Evolutionary conservation across 2,797 vertebrate species (phyloP).

Genomic region (Danio tinwini): DNA sequence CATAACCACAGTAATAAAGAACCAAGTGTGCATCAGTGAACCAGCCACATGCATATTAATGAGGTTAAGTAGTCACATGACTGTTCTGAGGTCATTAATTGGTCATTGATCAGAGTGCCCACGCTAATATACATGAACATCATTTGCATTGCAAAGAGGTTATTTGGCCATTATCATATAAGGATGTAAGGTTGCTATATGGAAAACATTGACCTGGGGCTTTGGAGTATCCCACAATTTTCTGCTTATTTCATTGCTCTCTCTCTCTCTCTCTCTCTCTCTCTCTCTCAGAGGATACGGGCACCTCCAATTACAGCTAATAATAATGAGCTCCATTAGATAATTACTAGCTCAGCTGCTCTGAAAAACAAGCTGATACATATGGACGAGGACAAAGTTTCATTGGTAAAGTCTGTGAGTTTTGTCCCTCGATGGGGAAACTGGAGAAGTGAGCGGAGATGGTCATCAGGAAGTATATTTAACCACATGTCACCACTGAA

Average conservation of each 20-base stretch:
- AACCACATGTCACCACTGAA: constrained; percentile 34
- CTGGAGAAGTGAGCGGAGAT: constrained; percentile 18
- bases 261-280: constrained; percentile 28
- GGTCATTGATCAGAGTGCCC: constrained; percentile 52
- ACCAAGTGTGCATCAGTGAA: constrained; percentile 52
- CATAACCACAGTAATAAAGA: constrained; percentile 47
- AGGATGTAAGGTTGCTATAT: constrained; percentile 34
- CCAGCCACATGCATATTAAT: constrained; percentile 59
- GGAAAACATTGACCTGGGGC: constrained; percentile 40
- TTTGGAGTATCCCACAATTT: constrained; percentile 21
- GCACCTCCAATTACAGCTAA: constrained; percentile 75
- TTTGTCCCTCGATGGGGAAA: constrained; percentile 36
- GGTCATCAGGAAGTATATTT: constrained; percentile 37
- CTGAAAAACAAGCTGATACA: constrained; percentile 75
- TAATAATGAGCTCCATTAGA: constrained; percentile 81
- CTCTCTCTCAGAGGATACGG: constrained; percentile 50
- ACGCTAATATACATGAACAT: constrained; percentile 52
- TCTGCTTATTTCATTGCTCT: constrained; percentile 27
- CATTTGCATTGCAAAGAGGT: constrained; percentile 60
- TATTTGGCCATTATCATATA: constrained; percentile 54
- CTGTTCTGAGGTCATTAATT: constrained; percentile 54
- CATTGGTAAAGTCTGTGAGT: background rate
- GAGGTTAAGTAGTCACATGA: constrained; percentile 56
- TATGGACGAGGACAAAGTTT: constrained; percentile 37
- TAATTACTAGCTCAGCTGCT: constrained; percentile 84